Base-by-base conservation (phyloP, 2,113 vertebrate species). In the Pelecanoides urinatrix region DNA sequence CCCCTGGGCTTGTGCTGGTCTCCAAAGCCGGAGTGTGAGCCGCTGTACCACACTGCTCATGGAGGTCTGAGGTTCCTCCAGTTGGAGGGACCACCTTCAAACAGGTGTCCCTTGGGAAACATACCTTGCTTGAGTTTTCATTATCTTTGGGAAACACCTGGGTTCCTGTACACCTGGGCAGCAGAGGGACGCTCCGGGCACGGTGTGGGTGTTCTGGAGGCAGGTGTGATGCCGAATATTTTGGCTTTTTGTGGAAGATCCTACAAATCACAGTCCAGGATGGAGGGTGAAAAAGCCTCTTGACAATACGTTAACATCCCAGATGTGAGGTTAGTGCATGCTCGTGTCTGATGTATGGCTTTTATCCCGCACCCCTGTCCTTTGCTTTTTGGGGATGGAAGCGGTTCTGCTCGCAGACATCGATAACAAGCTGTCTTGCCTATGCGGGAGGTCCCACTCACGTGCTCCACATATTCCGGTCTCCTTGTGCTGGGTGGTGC, bases 401-500 rank as follows among this genome's bases (percentile, higher is more conserved):
- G 63, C 3, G 3, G n/a, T 62, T 92, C 45, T 83, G 49, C n/a
- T 62, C 5, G 1, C 68, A 71, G 77, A 21, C 22, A 6, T 7
- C 3, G 22, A 10, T 56, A 5, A 5, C 7, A 29, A 20, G 44
- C 29, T 83, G 16, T 26, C 47, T 30, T 50, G 30, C 1, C 0
- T 59, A 13, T 17, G n/a, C 32, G 16, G 47, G 61, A 55, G 32
- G 18, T 45, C n/a, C 61, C 49, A 11, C 65, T 82, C 29, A 8
- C 7, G 0, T 65, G 40, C 30, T 50, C 27, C 19, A 1, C 10
- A 0, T 38, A 26, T 44, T 73, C 56, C 8, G 3, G 19, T 38
- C 27, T 77, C 53, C 26, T 4, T 0, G 0, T 56, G 25, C 36
- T 66, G 70, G 6, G 20, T 34, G 6, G 20, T 34, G 18, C 16